phyloP scores from a whole-genome alignment of 2,888 invertebrate species.

The Phragmatobia fuliginosa region DNA sequence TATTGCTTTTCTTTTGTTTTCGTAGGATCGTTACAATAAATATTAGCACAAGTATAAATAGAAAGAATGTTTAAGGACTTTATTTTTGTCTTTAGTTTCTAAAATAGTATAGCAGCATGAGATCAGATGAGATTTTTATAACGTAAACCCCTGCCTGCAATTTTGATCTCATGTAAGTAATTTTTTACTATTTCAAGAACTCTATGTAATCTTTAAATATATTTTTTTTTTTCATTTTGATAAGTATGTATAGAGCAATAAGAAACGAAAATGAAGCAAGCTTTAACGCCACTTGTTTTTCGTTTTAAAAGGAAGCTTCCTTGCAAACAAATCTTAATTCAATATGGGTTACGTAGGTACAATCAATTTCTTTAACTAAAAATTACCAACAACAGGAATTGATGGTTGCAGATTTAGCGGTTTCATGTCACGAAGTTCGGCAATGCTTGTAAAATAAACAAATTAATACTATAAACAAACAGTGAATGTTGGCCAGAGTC shows the following conservation, averaged over 20 bases:
- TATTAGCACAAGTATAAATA: background rate
- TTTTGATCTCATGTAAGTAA: background rate
- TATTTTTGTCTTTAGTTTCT: background rate
- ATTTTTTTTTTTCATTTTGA: background rate
- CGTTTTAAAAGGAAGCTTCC: no score
- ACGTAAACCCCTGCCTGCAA: no score
- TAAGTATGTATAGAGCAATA: background rate
- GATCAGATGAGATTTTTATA: background rate
- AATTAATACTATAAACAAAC: conserved; percentile 83
- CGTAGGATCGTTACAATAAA: background rate
- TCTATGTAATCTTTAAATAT: no score
- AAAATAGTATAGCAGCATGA: background rate
- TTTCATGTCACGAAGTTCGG: conserved; percentile 13
- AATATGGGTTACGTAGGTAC: conserved; percentile 21
- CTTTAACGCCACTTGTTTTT: background rate
- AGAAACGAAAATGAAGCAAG: background rate
- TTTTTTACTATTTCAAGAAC: background rate
- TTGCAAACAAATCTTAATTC: background rate
- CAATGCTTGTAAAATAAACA: conserved; percentile 42
- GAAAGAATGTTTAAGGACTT: background rate
- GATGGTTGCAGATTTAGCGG: conserved; percentile 3
- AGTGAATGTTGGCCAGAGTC: conserved; percentile 73
- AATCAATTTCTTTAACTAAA: conserved; percentile 27
- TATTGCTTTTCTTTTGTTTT: background rate
- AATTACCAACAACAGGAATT: conserved; percentile 20